Percentiles rank a stretch among this genome's conserved stretches.
phyloP scores from a whole-genome alignment of 2,888 invertebrate species.

The Volucella inanis region DNA sequence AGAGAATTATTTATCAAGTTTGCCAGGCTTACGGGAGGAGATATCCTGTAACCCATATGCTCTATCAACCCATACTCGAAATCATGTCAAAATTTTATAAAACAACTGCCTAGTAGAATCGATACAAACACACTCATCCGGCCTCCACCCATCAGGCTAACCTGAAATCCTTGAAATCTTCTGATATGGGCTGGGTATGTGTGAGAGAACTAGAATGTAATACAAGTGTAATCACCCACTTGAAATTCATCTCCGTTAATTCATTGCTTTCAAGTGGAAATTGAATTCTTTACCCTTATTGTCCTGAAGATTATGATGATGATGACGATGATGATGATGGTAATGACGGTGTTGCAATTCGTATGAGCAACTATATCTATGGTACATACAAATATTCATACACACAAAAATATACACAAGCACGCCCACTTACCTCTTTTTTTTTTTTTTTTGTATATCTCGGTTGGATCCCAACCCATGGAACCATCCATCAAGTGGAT shows the following conservation, averaged over 20 bases:
- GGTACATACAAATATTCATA: neutral
- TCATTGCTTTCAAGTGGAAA: constrained; percentile 25
- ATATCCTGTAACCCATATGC: neutral
- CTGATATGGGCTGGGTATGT: too few species aligned
- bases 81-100: neutral
- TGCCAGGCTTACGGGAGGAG: neutral
- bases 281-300: constrained; percentile 35
- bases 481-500: neutral
- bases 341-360: constrained; percentile 8
- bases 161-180: constrained; percentile 24
- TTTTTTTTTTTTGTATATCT: neutral
- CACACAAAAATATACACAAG: constrained; percentile 7
- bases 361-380: neutral
- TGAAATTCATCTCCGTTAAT: constrained; percentile 23
- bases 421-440: constrained; percentile 9
- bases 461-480: neutral
- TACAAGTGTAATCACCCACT: constrained; percentile 35
- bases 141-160: neutral
- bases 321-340: constrained; percentile 17
- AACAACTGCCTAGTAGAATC: too few species aligned
- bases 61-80: neutral
- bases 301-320: constrained; percentile 29
- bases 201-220: neutral
- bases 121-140: neutral
- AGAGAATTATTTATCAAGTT: too few species aligned